Percentiles rank a stretch among this genome's conserved stretches.
Conservation (phyloP, 2,888 invertebrate species). For the Acleris laterana region DNA sequence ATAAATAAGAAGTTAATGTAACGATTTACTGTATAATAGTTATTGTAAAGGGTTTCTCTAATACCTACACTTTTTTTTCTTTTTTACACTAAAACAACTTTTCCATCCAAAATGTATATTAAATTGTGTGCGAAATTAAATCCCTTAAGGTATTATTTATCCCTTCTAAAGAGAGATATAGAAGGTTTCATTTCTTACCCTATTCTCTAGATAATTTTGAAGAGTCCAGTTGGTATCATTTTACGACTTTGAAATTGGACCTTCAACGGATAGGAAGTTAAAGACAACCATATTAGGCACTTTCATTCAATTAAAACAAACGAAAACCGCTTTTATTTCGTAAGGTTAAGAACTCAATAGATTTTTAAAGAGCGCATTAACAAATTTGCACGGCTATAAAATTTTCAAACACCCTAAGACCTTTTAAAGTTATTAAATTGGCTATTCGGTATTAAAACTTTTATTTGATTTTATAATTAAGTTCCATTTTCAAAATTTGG, state of each 20-base stretch:
- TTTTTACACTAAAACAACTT: too few relatives aligned
- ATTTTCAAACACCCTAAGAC: conserved; percentile 40
- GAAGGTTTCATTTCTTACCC: conserved; percentile 9
- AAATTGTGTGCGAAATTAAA: too few relatives aligned
- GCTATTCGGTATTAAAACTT: conserved; percentile 46
- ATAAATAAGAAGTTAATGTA: too few relatives aligned
- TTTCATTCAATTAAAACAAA: neutral
- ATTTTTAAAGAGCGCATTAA: neutral
- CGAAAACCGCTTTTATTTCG: conserved; percentile 3
- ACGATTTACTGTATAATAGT: too few relatives aligned
- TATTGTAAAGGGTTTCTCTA: too few relatives aligned
- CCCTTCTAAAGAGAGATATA: too few relatives aligned
- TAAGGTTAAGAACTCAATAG: neutral
- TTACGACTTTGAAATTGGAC: conserved; percentile 58
- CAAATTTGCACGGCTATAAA: conserved; percentile 28
- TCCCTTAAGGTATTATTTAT: too few relatives aligned
- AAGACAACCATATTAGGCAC: neutral
- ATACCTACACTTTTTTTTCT: too few relatives aligned
- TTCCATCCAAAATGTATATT: too few relatives aligned
- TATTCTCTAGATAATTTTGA: conserved; percentile 37
- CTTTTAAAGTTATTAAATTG: conserved; percentile 48
- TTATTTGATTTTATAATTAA: conserved; percentile 49
- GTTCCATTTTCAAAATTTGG: conserved; percentile 43
- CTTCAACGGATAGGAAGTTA: conserved; percentile 41
- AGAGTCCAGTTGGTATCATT: conserved; percentile 44